Evolutionary conservation across 1,140 invertebrate species (phyloP).

Genomic region (Pseudachorutes palmiensis): DNA sequence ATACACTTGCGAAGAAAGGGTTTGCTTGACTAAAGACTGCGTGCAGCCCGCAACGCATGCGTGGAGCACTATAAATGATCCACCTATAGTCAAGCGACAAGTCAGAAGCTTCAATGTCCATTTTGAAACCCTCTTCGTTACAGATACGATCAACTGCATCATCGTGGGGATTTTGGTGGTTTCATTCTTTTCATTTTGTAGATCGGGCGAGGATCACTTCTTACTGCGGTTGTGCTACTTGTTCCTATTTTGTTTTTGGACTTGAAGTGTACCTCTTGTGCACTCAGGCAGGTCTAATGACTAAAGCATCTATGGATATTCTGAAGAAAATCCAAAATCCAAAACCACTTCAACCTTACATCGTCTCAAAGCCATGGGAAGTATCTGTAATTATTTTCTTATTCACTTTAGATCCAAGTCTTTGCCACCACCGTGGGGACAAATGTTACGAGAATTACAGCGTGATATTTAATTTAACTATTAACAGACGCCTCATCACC

Average conservation of each 20-base stretch:
- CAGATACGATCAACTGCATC: slow-evolving; percentile 18
- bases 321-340: neutral
- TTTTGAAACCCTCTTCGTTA: slow-evolving; percentile 16
- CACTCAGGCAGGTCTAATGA: slow-evolving; percentile 12
- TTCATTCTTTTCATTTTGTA: slow-evolving; percentile 22
- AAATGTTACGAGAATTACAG: slow-evolving; percentile 22
- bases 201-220: neutral
- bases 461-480: slow-evolving; percentile 20
- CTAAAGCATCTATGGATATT: slow-evolving; percentile 4
- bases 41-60: no score
- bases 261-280: slow-evolving; percentile 20
- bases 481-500: slow-evolving; percentile 23
- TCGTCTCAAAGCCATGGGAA: neutral
- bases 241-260: slow-evolving; percentile 3
- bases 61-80: slow-evolving; percentile 12
- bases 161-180: slow-evolving; percentile 13
- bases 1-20: neutral
- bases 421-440: neutral
- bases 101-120: slow-evolving; percentile 18
- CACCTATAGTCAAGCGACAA: slow-evolving; percentile 14
- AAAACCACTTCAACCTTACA: neutral
- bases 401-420: slow-evolving; percentile 16
- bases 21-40: neutral
- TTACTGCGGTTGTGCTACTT: neutral
- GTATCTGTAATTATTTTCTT: neutral